Percentiles rank a stretch among this genome's conserved stretches.
These are phyloP conservation scores for Pegoplata infirma DNA, from an alignment of 2,888 invertebrate genomes.

Conservation along the genomic window DNA sequence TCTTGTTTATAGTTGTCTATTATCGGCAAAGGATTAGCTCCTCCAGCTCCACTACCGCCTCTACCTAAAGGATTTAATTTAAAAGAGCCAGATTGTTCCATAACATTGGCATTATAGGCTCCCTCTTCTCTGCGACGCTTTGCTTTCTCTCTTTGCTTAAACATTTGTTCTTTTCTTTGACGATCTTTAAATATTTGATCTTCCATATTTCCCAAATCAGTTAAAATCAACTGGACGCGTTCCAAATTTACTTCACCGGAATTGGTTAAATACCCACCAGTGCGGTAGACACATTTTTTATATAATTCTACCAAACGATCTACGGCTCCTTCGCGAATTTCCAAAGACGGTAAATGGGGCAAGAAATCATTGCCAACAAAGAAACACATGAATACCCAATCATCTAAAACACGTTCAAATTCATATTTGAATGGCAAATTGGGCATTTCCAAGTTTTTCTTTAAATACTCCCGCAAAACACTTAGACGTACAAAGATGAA, in stretches of 20 bases:
- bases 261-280: conserved; percentile 96
- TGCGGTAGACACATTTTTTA: conserved; percentile 95
- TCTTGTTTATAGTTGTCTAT: conserved; percentile 87
- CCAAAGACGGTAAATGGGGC: conserved; percentile 97
- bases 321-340: conserved; percentile 98
- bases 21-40: conserved; percentile 79
- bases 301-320: conserved; percentile 95
- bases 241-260: conserved; percentile 95
- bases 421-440: conserved; percentile 96
- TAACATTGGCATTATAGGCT: conserved; percentile 80
- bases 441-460: conserved; percentile 92
- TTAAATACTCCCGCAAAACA: conserved; percentile 95
- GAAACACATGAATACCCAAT: conserved; percentile 99
- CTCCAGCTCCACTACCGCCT: conserved; percentile 77
- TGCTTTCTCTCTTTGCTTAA: conserved; percentile 87
- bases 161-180: conserved; percentile 90
- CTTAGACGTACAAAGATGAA: conserved; percentile 96
- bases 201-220: conserved; percentile 94
- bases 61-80: conserved; percentile 84
- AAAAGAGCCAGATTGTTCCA: conserved; percentile 85
- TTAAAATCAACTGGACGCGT: conserved; percentile 96
- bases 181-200: conserved; percentile 98
- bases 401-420: conserved; percentile 96
- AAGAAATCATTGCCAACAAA: conserved; percentile 99
- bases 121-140: conserved; percentile 81